These are phyloP conservation scores for Drepanosiphum platanoidis DNA, from an alignment of 2,888 invertebrate genomes.

Conservation along the genomic window DNA sequence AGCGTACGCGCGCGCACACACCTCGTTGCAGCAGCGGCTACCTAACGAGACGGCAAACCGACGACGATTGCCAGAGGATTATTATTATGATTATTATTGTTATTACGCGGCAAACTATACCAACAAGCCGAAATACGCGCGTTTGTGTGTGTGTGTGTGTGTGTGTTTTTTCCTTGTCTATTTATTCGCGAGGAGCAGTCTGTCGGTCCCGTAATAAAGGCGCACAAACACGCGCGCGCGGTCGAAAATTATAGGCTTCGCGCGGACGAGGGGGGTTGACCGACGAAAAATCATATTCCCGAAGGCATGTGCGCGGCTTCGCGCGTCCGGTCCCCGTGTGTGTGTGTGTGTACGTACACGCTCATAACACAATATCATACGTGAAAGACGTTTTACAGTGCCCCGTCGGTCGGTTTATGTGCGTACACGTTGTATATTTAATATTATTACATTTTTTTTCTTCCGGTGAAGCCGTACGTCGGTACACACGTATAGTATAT, in stretches of 20 bases:
- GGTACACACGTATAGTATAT: no score
- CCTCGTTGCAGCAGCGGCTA: background rate
- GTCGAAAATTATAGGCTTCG: slow-evolving; percentile 51
- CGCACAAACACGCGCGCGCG: no score
- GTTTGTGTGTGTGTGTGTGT: background rate
- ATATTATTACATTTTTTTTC: background rate
- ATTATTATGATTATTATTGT: slow-evolving; percentile 19
- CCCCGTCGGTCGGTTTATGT: no score
- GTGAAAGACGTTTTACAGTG: background rate
- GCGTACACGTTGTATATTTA: background rate
- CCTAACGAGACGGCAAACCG: slow-evolving; percentile 53
- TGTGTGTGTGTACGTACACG: slow-evolving; percentile 5
- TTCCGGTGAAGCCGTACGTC: background rate
- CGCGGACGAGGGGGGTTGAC: slow-evolving; percentile 18
- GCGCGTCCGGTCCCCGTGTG: slow-evolving; percentile 18
- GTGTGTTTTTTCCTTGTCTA: background rate
- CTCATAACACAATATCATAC: background rate
- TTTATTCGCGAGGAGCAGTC: slow-evolving; percentile 2
- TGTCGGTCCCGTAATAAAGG: background rate
- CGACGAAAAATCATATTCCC: slow-evolving; percentile 30
- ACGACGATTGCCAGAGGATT: background rate
- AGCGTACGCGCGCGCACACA: background rate
- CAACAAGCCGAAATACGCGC: background rate
- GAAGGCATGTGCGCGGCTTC: slow-evolving; percentile 33
- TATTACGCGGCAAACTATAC: background rate